A percentile compares a stretch with the other conserved stretches of the same genome.
Conservation (phyloP, 92 coral and sea anemone species). For the Parazoanthus darwini region DNA sequence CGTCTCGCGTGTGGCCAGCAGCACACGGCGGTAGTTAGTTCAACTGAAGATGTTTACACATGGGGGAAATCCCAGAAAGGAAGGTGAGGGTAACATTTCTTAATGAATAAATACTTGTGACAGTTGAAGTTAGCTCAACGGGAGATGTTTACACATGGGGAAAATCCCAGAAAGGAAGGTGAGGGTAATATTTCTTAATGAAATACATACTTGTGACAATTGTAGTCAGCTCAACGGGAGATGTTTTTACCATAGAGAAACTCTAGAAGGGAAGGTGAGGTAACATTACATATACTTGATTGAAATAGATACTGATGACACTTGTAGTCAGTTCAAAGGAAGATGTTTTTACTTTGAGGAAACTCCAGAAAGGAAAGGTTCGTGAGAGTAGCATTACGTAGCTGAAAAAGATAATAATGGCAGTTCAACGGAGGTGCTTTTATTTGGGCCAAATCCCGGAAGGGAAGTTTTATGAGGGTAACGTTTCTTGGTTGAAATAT, state of each 20-base stretch:
- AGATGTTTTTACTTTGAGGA: constrained; percentile 47
- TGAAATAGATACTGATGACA: constrained; percentile 10
- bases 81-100: constrained; percentile 58
- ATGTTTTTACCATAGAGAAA: no score
- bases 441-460: no score
- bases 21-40: constrained; percentile 93
- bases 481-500: not conserved
- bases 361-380: constrained; percentile 77
- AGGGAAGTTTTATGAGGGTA: constrained; percentile 23
- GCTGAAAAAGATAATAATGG: no score
- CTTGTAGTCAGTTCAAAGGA: constrained; percentile 77
- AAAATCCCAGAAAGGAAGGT: constrained; percentile 91
- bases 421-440: no score
- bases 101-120: not conserved
- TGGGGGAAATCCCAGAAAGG: constrained; percentile 97
- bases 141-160: constrained; percentile 98
- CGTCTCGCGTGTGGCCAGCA: constrained; percentile 95
- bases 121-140: constrained; percentile 72
- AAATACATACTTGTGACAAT: constrained; percentile 37
- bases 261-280: no score
- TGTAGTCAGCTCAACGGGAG: constrained; percentile 74
- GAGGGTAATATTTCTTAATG: not conserved
- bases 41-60: constrained; percentile 91
- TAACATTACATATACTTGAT: no score
- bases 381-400: constrained; percentile 39